phyloP scores from a whole-genome alignment of 2,113 vertebrate species.

The Andinoacara biseriatus region DNA sequence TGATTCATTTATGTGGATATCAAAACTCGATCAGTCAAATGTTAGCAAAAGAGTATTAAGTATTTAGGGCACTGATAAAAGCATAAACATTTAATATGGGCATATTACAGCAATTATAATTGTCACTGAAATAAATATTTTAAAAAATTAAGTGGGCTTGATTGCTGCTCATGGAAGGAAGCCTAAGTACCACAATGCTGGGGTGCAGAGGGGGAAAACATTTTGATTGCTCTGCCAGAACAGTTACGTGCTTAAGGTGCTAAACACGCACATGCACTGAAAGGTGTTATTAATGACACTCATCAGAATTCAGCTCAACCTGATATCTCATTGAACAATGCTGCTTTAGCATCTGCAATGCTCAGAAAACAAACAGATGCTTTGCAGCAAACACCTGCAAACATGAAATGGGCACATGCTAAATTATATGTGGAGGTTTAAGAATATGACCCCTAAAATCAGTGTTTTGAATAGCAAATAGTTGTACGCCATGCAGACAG shows the following conservation, averaged over 20 bases:
- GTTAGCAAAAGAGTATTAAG: too few relatives aligned
- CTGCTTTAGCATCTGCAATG: background rate
- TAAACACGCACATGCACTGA: background rate
- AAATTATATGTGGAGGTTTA: background rate
- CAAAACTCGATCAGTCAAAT: too few relatives aligned
- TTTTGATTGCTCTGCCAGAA: background rate
- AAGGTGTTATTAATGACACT: background rate
- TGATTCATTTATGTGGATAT: too few relatives aligned
- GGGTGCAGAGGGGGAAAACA: too few relatives aligned
- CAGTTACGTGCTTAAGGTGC: background rate
- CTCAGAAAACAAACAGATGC: background rate
- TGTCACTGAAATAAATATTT: too few relatives aligned
- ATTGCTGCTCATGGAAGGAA: too few relatives aligned
- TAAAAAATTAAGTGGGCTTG: too few relatives aligned
- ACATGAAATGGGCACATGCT: rapidly evolving
- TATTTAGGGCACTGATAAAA: too few relatives aligned
- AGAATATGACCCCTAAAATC: background rate
- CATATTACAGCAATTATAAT: too few relatives aligned
- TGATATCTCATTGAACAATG: background rate
- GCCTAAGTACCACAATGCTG: too few relatives aligned
- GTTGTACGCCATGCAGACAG: background rate
- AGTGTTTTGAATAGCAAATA: background rate
- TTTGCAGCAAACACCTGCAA: background rate
- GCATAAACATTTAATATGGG: too few relatives aligned
- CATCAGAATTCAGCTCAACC: background rate